These are phyloP conservation scores for Prionailurus bengalensis DNA, from an alignment of 2,113 vertebrate genomes.

Conservation along the genomic window DNA sequence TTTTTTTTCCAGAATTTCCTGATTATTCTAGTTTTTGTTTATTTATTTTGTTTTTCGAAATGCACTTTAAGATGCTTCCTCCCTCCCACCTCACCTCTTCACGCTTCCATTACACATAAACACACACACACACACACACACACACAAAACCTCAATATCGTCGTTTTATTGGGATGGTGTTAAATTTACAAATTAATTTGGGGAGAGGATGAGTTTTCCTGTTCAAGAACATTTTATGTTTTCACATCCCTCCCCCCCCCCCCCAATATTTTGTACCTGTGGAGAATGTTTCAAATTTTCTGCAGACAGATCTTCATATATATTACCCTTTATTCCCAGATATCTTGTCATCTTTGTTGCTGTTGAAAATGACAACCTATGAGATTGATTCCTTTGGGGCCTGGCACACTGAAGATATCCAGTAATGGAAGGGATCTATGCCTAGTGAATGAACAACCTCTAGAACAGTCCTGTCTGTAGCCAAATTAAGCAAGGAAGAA, in stretches of 20 bases:
- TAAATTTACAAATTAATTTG: not conserved
- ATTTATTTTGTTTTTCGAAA: not conserved
- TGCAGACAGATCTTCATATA: not conserved
- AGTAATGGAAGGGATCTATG: not conserved
- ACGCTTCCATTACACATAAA: not conserved
- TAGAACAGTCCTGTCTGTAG: not conserved
- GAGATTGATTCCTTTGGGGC: not conserved
- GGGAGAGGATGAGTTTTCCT: not conserved
- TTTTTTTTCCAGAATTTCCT: not conserved
- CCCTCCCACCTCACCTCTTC: not conserved
- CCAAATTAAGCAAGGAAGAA: not conserved
- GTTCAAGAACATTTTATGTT: not conserved
- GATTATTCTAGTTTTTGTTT: not conserved
- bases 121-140: not conserved
- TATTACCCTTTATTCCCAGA: not conserved
- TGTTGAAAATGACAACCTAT: not conserved
- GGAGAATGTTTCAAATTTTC: not conserved
- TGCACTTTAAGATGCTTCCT: not conserved
- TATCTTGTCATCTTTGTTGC: not conserved
- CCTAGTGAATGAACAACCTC: not conserved
- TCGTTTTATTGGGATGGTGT: not conserved
- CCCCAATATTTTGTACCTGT: not conserved
- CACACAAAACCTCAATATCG: not conserved
- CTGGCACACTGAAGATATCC: not conserved
- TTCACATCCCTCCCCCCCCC: fast-evolving